Base-by-base conservation (phyloP, 2,113 vertebrate genomes). In the Bambusicola thoracicus region DNA sequence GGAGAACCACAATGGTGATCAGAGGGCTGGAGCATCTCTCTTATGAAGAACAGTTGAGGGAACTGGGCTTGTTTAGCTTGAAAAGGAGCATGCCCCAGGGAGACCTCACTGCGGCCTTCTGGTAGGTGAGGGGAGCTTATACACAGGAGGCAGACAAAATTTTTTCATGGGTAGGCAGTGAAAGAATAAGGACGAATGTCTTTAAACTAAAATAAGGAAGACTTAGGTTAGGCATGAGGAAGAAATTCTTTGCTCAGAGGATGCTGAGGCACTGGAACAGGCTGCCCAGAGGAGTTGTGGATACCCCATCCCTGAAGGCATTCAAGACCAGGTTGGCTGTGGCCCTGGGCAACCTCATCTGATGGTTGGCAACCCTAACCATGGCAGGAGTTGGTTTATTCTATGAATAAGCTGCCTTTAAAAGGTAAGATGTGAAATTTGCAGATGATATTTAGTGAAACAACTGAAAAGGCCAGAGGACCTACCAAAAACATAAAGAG, bases 381-480 rank as follows among this genome's bases (percentile, higher is more conserved):
- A 29, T 16, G 27, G 5, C 51, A 53, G 8, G 14, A 8, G 14
- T 53, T 53, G 14, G 27, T n/a, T 24, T 25, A 49, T 25, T 49
- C 22, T 13, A 25, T 49, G 92, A 98, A 93, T 87, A 87, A 97
- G 97, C 83, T 83, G 70, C 46, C 61, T 68, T 95, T 87, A 67
- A 94, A 90, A 83, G 22, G 11, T 21, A 83, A 66, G 46, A 13
- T 40, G 44, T 75, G 19, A 92, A 84, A 77, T 38, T 55, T 93
- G 72, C 56, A 72, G 40, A 85, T 30, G 55, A 29, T 80, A 63
- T 19, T 86, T 56, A 48, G 69, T 87, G 49, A 80, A 82, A 89
- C 34, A 11, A 10, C 20, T 81, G 36, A 36, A 81, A 76, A 74
- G 22, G 12, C 30, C 34, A 69, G 0, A 5, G 6, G 46, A 32